Base-by-base conservation (phyloP, 2,113 vertebrate genomes). In the Morone chrysops region DNA sequence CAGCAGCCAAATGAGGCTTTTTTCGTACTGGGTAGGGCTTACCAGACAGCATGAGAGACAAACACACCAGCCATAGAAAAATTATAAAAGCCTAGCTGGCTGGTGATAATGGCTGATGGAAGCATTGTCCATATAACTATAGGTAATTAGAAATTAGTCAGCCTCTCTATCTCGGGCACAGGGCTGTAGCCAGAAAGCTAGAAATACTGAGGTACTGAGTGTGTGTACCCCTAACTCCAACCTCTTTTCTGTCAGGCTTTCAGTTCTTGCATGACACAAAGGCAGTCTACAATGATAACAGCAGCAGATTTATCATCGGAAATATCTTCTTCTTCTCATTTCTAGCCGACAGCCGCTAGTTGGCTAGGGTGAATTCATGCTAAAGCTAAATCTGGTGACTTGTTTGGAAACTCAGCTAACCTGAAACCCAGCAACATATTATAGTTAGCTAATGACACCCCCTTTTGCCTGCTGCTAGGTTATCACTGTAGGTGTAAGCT, bases 1-100 rank as follows among this genome's bases (percentile, higher is more conserved):
- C 71, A 61, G 59, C 66, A 53, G 43, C 76, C 54, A 72, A 78
- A 83, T 69, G 70, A 83, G 70, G 31, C 47, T 66, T 79, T 66
- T 79, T 63, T 84, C 40, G 31, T 38, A 45, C 66, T 11, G 65
- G n/a, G 54, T 61, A 13, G 18, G 45, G 25, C 54, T 20, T 76
- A 47, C 54, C 40, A 51, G 31, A 70, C 31, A 72, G 40, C 47
- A 10, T 0, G 14, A 56, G 70, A 70, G 48, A 76, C 56, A 74
- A 75, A 77, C 45, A 66, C 59, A 60, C 18, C 77, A 50, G 72
- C 74, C 22, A 18, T 6, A 68, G 43, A 51, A 60, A 76, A 75
- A 73, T 69, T 62, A 18, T 75, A 47, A 86, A 70, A 78, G 5
- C 48, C 17, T 60, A 25, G 25, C 73, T 63, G 36, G 47, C 18